Evolutionary conservation across 2,113 vertebrate species (phyloP).

Genomic region (Anthoscopus minutus): DNA sequence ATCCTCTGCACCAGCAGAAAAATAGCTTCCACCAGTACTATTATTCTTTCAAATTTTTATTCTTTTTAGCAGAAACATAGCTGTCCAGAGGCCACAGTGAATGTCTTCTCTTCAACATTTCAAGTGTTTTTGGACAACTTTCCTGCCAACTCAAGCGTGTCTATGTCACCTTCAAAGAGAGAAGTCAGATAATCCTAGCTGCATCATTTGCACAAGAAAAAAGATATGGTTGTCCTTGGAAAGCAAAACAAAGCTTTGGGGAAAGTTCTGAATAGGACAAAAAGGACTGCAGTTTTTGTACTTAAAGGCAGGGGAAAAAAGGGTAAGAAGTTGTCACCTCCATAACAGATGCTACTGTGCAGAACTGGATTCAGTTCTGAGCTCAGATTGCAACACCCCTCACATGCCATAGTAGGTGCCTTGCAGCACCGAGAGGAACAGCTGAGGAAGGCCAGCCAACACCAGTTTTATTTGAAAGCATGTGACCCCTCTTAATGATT

Average conservation of each 20-base stretch:
- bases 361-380: neutral
- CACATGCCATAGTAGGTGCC: neutral
- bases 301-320: neutral
- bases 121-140: neutral
- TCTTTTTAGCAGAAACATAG: neutral
- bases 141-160: neutral
- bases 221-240: rapidly evolving
- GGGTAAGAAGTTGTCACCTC: neutral
- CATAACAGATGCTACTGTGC: too few species aligned
- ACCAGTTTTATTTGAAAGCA: neutral
- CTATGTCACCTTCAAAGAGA: neutral
- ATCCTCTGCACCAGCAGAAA: neutral
- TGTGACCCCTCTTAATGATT: neutral
- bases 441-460: neutral
- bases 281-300: neutral
- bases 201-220: neutral
- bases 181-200: neutral
- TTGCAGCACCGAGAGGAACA: neutral
- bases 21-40: rapidly evolving
- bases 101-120: neutral
- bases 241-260: neutral
- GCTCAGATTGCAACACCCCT: neutral
- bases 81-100: neutral
- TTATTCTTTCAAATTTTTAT: neutral
- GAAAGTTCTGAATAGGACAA: neutral